A percentile compares a stretch with the other conserved stretches of the same genome.
Conservation (phyloP, 2,113 vertebrate species). For the Phrynosoma blainvillii region DNA sequence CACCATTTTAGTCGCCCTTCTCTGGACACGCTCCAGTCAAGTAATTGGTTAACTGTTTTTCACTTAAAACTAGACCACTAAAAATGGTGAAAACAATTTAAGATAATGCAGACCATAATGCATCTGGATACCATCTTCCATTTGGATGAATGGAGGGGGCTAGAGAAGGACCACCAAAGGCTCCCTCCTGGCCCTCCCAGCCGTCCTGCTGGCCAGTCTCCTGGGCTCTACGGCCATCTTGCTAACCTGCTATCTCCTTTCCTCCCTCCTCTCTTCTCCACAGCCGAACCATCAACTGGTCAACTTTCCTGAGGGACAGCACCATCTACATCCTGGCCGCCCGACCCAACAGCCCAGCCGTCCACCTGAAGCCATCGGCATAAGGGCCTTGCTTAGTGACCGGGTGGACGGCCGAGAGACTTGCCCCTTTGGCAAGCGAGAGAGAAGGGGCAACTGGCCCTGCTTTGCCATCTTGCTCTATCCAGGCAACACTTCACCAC, state of each 20-base stretch:
- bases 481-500: neutral
- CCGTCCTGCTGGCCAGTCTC: no score
- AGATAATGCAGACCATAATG: no score
- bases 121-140: no score
- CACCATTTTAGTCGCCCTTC: no score
- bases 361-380: constrained; percentile 89
- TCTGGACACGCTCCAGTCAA: no score
- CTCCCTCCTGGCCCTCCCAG: no score
- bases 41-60: no score
- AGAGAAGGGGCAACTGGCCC: neutral
- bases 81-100: no score
- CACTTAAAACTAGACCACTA: no score
- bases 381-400: constrained; percentile 63
- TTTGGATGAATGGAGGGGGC: no score
- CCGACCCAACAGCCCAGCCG: constrained; percentile 90
- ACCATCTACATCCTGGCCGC: constrained; percentile 90
- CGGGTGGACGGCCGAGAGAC: neutral
- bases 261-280: constrained; percentile 9
- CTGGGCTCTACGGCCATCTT: no score
- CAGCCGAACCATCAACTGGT: constrained; percentile 85
- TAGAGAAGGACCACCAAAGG: no score
- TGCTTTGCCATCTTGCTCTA: neutral
- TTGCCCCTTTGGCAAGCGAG: neutral
- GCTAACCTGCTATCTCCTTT: constrained; percentile 7
- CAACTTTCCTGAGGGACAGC: constrained; percentile 86